Evolutionary conservation across 2,888 invertebrate species (phyloP).

Genomic region (Limnephilus auricula): DNA sequence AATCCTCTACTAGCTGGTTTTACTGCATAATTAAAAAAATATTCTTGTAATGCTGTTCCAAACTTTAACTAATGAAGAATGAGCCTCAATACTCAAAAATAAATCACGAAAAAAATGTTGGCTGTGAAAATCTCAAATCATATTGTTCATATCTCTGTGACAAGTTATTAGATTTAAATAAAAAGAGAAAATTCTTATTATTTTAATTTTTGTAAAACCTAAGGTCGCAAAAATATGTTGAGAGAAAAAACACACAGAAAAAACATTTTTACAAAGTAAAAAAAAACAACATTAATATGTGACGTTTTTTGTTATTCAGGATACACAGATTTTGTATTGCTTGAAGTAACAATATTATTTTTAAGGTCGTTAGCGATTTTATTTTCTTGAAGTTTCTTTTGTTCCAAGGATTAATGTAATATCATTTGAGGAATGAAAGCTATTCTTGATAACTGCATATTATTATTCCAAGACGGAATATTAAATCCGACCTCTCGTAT

Average conservation of each 20-base stretch:
- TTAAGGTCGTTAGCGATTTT: not conserved
- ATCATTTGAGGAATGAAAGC: not conserved
- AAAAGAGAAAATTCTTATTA: not conserved
- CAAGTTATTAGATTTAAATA: not conserved
- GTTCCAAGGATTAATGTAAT: not conserved
- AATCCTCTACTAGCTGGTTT: no score
- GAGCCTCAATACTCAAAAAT: no score
- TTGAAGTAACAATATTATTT: not conserved
- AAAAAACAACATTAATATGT: not conserved
- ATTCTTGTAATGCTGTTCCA: no score
- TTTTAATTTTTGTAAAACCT: not conserved
- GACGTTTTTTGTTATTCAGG: not conserved
- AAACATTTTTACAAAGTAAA: not conserved
- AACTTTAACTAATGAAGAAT: no score
- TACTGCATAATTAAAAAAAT: no score
- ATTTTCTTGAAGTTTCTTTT: not conserved
- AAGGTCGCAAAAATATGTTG: not conserved
- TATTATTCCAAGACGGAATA: not conserved
- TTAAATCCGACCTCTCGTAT: not conserved
- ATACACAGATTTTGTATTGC: not conserved
- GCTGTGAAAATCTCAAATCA: no score
- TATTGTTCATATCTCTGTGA: not conserved
- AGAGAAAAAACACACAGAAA: not conserved
- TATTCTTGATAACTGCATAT: not conserved
- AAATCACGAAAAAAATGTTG: no score